These are phyloP conservation scores for Virgularia gustaviana DNA, from an alignment of 92 coral and sea anemone genomes.

Conservation along the genomic window DNA sequence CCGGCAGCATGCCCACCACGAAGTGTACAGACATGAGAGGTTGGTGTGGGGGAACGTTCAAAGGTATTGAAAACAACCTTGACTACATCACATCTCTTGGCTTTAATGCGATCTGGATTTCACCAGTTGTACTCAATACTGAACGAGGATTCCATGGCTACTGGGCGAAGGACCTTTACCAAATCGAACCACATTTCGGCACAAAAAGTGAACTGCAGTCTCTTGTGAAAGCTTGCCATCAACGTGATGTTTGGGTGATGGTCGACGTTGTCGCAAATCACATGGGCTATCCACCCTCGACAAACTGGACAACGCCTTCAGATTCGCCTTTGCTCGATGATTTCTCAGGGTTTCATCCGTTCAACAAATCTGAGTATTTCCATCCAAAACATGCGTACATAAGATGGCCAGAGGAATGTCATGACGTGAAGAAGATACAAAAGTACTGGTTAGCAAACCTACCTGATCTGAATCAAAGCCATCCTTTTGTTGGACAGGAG, in stretches of 20 bases:
- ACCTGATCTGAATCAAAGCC: slow-evolving; percentile 65
- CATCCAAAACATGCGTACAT: slow-evolving; percentile 66
- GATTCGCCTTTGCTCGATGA: slow-evolving; percentile 33
- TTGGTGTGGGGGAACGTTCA: slow-evolving; percentile 70
- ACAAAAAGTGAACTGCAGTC: slow-evolving; percentile 59
- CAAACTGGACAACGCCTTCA: slow-evolving; percentile 47
- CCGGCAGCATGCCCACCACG: slow-evolving; percentile 46
- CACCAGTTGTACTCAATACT: slow-evolving; percentile 65
- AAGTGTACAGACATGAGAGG: slow-evolving; percentile 53
- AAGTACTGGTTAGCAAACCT: slow-evolving; percentile 65
- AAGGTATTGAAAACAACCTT: slow-evolving; percentile 64
- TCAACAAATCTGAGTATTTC: slow-evolving; percentile 56
- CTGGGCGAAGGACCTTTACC: slow-evolving; percentile 71
- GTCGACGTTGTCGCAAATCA: slow-evolving; percentile 72
- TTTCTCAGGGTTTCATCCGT: slow-evolving; percentile 48
- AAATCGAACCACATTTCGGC: slow-evolving; percentile 70
- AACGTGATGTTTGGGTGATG: slow-evolving; percentile 74
- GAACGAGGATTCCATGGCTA: slow-evolving; percentile 72
- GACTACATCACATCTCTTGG: slow-evolving; percentile 72
- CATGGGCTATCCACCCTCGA: slow-evolving; percentile 67
- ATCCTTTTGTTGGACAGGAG: slow-evolving; percentile 54
- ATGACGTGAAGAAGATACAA: slow-evolving; percentile 58
- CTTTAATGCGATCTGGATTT: slow-evolving; percentile 72
- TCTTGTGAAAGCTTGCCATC: slow-evolving; percentile 65
- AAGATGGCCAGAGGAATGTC: slow-evolving; percentile 71